Conservation (phyloP, 2,113 vertebrate genomes). For the Morone chrysops region DNA sequence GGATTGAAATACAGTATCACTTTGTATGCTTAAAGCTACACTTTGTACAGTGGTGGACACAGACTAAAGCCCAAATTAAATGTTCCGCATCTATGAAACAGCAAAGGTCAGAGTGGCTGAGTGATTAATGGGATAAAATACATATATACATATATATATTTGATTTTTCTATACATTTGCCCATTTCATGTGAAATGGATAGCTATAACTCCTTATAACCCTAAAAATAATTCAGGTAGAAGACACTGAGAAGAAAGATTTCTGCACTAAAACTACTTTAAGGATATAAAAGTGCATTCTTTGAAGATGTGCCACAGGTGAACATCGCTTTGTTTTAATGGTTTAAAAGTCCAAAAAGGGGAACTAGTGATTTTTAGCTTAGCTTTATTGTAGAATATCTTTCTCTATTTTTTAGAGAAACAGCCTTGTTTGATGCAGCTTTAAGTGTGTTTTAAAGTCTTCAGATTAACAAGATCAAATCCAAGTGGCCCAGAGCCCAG, state of each 20-base stretch:
- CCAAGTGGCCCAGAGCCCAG: not conserved
- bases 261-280: too few relatives aligned
- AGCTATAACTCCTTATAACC: too few relatives aligned
- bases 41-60: not conserved
- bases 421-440: not conserved
- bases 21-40: not conserved
- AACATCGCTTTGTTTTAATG: not conserved
- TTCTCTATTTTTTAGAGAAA: not conserved
- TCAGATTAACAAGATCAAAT: not conserved
- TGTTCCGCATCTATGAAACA: conserved; percentile 8
- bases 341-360: not conserved
- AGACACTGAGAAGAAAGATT: not conserved
- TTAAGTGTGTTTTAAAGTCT: conserved; percentile 20
- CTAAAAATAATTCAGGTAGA: not conserved
- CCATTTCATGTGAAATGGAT: too few relatives aligned
- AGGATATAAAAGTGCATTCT: not conserved
- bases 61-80: conserved; percentile 2
- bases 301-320: not conserved
- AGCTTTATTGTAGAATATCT: too few relatives aligned
- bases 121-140: too few relatives aligned
- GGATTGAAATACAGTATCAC: not conserved
- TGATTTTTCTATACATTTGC: too few relatives aligned
- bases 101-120: not conserved
- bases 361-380: too few relatives aligned
- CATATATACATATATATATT: too few relatives aligned